Evolutionary conservation across 2,888 invertebrate species (phyloP).

Genomic region (Norana najaformis): DNA sequence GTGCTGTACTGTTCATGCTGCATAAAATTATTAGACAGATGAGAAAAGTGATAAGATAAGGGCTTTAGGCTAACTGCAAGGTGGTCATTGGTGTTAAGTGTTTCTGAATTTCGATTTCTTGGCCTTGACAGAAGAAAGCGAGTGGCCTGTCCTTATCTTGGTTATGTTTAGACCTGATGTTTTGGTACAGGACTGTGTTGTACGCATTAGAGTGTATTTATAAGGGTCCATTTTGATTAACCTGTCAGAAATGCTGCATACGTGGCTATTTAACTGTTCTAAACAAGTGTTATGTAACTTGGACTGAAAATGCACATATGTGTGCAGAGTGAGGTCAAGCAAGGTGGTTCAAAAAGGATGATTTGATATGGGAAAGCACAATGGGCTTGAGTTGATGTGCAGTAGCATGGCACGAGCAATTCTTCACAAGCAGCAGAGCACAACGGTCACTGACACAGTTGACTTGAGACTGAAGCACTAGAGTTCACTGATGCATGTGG

Average conservation of each 20-base stretch:
- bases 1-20: neutral
- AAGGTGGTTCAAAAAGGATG: neutral
- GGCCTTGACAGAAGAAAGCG: neutral
- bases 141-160: neutral
- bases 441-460: too few species aligned
- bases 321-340: too few species aligned
- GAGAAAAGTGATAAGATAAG: too few species aligned
- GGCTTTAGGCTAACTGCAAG: neutral
- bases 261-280: too few species aligned
- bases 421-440: too few species aligned
- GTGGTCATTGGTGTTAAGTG: neutral
- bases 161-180: slow-evolving; percentile 13
- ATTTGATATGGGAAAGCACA: neutral
- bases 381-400: neutral
- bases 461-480: too few species aligned
- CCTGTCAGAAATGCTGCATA: neutral
- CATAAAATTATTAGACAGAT: neutral
- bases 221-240: neutral
- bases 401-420: neutral
- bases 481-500: too few species aligned
- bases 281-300: neutral
- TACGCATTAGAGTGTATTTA: too few species aligned
- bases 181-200: too few species aligned
- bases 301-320: neutral
- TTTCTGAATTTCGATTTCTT: neutral